Conservation (phyloP, 2,888 invertebrate genomes). For the Alcis repandata region DNA sequence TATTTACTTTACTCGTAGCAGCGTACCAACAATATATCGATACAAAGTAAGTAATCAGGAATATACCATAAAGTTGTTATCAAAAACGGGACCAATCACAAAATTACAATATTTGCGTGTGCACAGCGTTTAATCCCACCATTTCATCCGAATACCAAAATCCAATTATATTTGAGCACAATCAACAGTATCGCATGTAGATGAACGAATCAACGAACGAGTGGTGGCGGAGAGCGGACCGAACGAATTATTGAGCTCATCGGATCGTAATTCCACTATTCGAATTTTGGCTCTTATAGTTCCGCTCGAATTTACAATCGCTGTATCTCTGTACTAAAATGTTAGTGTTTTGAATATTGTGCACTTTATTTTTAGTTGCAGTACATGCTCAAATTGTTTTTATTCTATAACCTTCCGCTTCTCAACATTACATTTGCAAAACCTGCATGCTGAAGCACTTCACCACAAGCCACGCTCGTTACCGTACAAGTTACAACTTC, state of each 20-base stretch:
- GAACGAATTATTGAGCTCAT: slow-evolving; percentile 54
- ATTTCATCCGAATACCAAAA: slow-evolving; percentile 52
- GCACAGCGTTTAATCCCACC: slow-evolving; percentile 40
- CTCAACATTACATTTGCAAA: not conserved
- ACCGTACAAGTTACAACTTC: slow-evolving; percentile 17
- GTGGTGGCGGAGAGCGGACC: slow-evolving; percentile 50
- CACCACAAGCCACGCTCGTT: slow-evolving; percentile 2
- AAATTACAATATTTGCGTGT: slow-evolving; percentile 31
- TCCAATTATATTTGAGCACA: slow-evolving; percentile 78
- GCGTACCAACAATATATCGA: too few relatives aligned
- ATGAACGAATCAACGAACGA: slow-evolving; percentile 48
- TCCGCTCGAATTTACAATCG: slow-evolving; percentile 13
- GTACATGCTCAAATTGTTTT: not conserved
- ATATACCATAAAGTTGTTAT: not conserved
- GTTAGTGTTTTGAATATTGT: slow-evolving; percentile 1
- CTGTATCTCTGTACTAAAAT: slow-evolving; percentile 13
- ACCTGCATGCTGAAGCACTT: slow-evolving; percentile 7
- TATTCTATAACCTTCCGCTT: not conserved
- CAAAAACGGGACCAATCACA: slow-evolving; percentile 17
- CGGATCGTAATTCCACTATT: slow-evolving; percentile 51
- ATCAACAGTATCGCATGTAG: slow-evolving; percentile 56
- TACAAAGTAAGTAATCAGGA: not conserved
- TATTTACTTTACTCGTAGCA: too few relatives aligned
- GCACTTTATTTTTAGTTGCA: not conserved
- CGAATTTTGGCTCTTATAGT: slow-evolving; percentile 35